These are phyloP conservation scores for Jacana jacana DNA, from an alignment of 2,113 vertebrate species.

Conservation along the genomic window DNA sequence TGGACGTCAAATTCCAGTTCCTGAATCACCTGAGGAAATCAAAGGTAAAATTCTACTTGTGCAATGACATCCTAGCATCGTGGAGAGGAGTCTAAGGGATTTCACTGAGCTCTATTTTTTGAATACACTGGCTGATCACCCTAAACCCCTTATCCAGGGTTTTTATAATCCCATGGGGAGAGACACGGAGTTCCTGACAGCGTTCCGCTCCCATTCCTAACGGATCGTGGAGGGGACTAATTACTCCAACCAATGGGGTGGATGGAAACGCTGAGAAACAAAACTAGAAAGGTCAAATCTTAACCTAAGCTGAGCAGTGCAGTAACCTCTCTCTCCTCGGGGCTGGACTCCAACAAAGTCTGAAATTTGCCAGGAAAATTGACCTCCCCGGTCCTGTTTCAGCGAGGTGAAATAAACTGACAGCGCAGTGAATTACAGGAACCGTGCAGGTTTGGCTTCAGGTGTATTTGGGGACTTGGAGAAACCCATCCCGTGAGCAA, in stretches of 20 bases:
- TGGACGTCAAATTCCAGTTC: slow-evolving; percentile 67
- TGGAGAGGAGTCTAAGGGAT: not conserved
- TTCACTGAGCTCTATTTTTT: not conserved
- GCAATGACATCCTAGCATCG: not conserved
- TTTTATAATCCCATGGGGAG: not conserved
- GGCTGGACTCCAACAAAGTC: not conserved
- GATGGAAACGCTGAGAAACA: not conserved
- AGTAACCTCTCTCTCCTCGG: not conserved
- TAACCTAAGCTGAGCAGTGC: not conserved
- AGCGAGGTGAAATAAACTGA: not conserved
- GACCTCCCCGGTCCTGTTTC: not conserved
- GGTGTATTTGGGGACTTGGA: not conserved
- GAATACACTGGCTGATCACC: not conserved
- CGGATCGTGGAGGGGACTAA: not conserved
- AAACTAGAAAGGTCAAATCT: not conserved
- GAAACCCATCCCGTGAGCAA: not conserved
- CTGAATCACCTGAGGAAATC: slow-evolving; percentile 65
- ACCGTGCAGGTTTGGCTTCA: not conserved
- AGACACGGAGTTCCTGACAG: not conserved
- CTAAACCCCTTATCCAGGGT: not conserved
- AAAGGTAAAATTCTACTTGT: slow-evolving; percentile 53
- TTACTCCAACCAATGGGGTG: not conserved
- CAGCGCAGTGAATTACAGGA: not conserved
- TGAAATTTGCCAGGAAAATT: not conserved
- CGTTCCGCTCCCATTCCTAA: not conserved